These are phyloP conservation scores for Cephalopholis sonnerati DNA, from an alignment of 2,113 vertebrate species.

Conservation along the genomic window DNA sequence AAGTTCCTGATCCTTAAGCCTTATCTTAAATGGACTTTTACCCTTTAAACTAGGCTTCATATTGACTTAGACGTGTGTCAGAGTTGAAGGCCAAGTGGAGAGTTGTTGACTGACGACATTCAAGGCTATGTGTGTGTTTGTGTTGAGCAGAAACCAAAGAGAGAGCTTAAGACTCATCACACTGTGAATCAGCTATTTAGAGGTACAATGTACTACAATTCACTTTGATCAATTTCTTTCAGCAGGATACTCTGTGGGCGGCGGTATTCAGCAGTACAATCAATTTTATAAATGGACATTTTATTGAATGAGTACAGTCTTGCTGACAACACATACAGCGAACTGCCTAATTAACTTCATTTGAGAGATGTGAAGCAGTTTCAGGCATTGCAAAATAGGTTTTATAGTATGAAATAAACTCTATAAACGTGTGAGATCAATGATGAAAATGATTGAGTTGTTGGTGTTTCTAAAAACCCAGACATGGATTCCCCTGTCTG, in stretches of 20 bases:
- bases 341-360: not conserved
- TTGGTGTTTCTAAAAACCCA: not conserved
- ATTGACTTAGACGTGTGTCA: slow-evolving; percentile 46
- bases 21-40: slow-evolving; percentile 58
- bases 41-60: slow-evolving; percentile 21
- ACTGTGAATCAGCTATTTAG: not conserved
- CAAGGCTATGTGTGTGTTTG: slow-evolving; percentile 34
- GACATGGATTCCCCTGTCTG: not conserved
- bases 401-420: not conserved
- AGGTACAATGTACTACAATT: not conserved
- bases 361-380: not conserved
- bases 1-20: slow-evolving; percentile 14
- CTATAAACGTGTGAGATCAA: not conserved
- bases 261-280: slow-evolving; percentile 7
- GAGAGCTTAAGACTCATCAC: not conserved
- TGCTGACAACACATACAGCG: not conserved
- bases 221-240: not conserved
- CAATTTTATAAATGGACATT: not conserved
- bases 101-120: slow-evolving; percentile 6
- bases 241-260: not conserved
- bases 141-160: not conserved
- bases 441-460: not conserved
- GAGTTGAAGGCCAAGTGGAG: slow-evolving; percentile 59
- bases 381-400: not conserved
- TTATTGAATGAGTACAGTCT: not conserved